Evolutionary conservation across 1,140 invertebrate species (phyloP), one percentile per base, ranked within the genome.

Genomic region (Apis cerana): DNA sequence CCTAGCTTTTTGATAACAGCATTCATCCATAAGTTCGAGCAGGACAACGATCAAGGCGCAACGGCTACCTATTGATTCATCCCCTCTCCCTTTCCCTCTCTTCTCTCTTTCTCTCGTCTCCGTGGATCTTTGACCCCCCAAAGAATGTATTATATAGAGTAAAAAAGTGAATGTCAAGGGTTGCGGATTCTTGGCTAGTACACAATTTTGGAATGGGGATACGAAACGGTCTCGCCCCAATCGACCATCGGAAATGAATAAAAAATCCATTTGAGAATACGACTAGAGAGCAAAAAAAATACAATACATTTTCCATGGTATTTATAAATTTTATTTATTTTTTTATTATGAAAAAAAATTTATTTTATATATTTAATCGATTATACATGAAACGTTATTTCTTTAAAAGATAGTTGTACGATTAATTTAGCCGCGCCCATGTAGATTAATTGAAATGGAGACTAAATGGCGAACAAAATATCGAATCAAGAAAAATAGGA

Each of bases 51-150:
- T 91, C 84, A 78, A 88, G 86, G 84, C 87, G 85, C 85, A 86
- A 82, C 85, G 85, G 81, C 82, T 86, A 84, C 54, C 85, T 92
- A 92, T 92, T 90, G 91, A 92, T 92, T 91, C 62, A 23, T 50
- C 13, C 21, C 13, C 48, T 17, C 48, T 23, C 48, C 13, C 5
- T 15, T 7, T 17, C 2, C 7, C n/a, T 10, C 2, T 3, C 8
- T 21, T 21, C 48, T 11, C 23, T 21, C 48, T 75, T 48, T n/a
- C 8, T 15, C 19, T 50, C 58, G 19, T 12, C 43, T 21, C 56
- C 19, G 19, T 10, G 17, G 74, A 82, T 82, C 72, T 82, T 82
- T 69, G 64, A 82, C 56, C 54, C 48, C 17, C 33, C 15, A 27
- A 21, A 21, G 67, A 62, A 5, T 13, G 56, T 17, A 56, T n/a